Percentiles rank a stretch among this genome's conserved stretches.
These are phyloP conservation scores for Bolinopsis microptera DNA, from an alignment of 37 sponge, comb jelly and placozoan genomes.

Conservation along the genomic window DNA sequence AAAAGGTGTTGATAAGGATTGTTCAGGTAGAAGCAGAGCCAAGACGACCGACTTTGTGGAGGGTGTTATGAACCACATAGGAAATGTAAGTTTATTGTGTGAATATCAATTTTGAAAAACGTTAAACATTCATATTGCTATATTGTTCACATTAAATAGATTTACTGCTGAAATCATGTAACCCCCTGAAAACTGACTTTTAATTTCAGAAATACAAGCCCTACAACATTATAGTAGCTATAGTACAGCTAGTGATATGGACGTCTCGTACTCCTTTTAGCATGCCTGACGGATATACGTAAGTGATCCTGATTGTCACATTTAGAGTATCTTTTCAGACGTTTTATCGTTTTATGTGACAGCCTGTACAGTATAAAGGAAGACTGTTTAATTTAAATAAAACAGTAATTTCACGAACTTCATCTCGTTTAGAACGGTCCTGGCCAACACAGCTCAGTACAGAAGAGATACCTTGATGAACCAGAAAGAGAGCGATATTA, in stretches of 20 bases:
- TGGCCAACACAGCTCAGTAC: background rate
- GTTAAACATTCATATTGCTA: no score
- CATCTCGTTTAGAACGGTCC: background rate
- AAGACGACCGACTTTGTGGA: background rate
- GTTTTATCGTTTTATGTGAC: background rate
- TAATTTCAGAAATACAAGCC: background rate
- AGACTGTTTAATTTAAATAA: background rate
- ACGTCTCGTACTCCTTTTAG: no score
- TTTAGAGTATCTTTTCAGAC: no score
- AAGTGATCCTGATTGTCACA: background rate
- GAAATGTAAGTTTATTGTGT: background rate
- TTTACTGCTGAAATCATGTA: no score
- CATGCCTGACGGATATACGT: conserved; percentile 2
- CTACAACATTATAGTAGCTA: background rate
- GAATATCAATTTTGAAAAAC: no score
- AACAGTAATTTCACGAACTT: background rate
- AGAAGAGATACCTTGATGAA: background rate
- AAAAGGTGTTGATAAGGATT: no score
- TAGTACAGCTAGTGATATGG: conserved; percentile 19
- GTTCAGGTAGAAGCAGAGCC: background rate
- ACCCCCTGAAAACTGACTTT: no score
- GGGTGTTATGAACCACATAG: conserved; percentile 15
- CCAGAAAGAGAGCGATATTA: background rate
- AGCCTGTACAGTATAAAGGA: background rate
- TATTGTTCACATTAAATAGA: no score